Base-by-base conservation (phyloP, 2,888 invertebrate genomes). In the Orgyia antiqua region DNA sequence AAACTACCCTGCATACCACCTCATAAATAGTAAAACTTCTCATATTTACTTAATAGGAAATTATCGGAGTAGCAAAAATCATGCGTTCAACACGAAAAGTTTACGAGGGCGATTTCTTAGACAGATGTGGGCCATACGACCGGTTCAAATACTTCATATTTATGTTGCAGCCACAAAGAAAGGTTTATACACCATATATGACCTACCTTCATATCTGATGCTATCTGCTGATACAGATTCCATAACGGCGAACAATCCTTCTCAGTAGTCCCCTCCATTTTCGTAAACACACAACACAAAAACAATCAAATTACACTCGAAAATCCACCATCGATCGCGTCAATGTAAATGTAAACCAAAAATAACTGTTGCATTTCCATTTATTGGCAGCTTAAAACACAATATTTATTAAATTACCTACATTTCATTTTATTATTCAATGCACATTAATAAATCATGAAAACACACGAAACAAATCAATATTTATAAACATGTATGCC, bases 161-260 rank as follows among this genome's bases (percentile, higher is more conserved):
- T 42, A 46, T 36, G 41, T 31, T 25, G 29, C 13, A 24, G 26
- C 19, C 32, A 46, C 40, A 50, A 50, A 46, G 41, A 44, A 50
- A 39, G 43, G 37, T 43, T 50, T 33, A 26, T 44, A 51, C 34
- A 28, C 13, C 24, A 30, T 38, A 41, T 39, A 32, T 51, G 54
- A 79, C 90, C 88, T 89, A 97, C 98, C 94, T 98, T 98, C 94
- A 98, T 94, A 77, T 98, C 98, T 66, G 93, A 93, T 61, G 98
- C 93, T 59, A 98, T 96, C 78, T 96, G 95, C 83, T 97, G 96
- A 77, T 98, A 98, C 56, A 98, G 90, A 69, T 94, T 95, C 79
- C 97, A 97, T 67, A 97, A 88, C 54, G 95, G 95, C 73, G 94
- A 94, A 74, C 93, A 94, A 87, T 96, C 96, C 78, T 94, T 90